Conservation (phyloP, 2,113 vertebrate species). For the Uria lomvia region DNA sequence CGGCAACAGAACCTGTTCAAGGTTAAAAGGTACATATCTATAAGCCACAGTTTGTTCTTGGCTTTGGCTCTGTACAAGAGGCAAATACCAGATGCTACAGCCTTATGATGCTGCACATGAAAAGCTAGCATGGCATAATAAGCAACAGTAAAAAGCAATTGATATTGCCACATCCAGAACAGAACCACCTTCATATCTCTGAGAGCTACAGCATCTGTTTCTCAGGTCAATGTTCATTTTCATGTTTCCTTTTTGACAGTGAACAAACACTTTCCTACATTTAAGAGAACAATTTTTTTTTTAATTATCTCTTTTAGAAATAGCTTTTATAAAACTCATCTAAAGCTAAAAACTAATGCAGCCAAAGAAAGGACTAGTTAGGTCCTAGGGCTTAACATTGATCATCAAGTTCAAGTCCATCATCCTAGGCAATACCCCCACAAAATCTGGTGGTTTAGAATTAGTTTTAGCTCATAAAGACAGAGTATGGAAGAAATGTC, state of each 20-base stretch:
- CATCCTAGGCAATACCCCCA: background rate
- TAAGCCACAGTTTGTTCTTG: constrained; percentile 7
- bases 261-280: background rate
- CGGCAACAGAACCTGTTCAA: background rate
- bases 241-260: background rate
- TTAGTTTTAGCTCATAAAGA: background rate
- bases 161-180: background rate
- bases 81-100: constrained; percentile 25
- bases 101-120: background rate
- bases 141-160: background rate
- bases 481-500: background rate
- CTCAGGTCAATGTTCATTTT: background rate
- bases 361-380: background rate
- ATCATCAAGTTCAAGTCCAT: background rate
- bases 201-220: background rate
- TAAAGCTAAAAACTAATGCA: background rate
- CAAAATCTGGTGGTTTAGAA: background rate
- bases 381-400: background rate
- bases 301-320: background rate
- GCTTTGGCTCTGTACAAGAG: background rate
- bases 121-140: background rate
- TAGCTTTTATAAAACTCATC: background rate
- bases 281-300: background rate
- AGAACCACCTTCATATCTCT: background rate
- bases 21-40: constrained; percentile 35